Conservation (phyloP, 1,140 invertebrate species). For the Tetragnatha versicolor region DNA sequence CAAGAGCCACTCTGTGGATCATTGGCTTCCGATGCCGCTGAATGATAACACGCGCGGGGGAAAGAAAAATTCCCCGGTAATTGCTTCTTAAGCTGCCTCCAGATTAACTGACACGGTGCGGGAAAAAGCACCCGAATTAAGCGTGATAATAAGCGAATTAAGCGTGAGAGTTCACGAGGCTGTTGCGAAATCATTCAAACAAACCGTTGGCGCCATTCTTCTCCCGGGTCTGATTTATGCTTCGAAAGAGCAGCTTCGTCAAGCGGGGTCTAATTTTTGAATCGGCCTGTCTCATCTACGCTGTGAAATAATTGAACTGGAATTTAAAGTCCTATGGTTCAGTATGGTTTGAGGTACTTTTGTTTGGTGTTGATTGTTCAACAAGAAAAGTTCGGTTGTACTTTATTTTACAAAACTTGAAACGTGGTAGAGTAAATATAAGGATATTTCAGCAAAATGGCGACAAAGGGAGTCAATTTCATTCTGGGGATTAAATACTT, state of each 20-base stretch:
- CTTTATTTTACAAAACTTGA: no score
- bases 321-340: no score
- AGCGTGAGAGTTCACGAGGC: constrained; percentile 40
- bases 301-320: constrained; percentile 49
- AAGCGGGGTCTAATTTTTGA: constrained; percentile 46
- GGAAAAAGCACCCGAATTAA: constrained; percentile 17
- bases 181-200: constrained; percentile 47
- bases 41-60: constrained; percentile 50
- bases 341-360: no score
- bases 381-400: no score
- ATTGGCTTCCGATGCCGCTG: constrained; percentile 53
- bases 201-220: constrained; percentile 23
- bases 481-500: no score
- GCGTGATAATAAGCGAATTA: constrained; percentile 11
- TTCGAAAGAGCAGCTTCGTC: constrained; percentile 39
- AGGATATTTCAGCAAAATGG: no score
- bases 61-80: constrained; percentile 52
- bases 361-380: no score
- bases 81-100: constrained; percentile 51
- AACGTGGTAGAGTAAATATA: no score
- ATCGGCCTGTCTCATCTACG: constrained; percentile 48
- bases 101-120: constrained; percentile 50
- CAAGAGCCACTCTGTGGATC: constrained; percentile 40
- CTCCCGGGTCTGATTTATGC: constrained; percentile 40
- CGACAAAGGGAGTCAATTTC: no score